Evolutionary conservation across 2,797 vertebrate species (phyloP).

Genomic region (Acrossocheilus wenchowensis): DNA sequence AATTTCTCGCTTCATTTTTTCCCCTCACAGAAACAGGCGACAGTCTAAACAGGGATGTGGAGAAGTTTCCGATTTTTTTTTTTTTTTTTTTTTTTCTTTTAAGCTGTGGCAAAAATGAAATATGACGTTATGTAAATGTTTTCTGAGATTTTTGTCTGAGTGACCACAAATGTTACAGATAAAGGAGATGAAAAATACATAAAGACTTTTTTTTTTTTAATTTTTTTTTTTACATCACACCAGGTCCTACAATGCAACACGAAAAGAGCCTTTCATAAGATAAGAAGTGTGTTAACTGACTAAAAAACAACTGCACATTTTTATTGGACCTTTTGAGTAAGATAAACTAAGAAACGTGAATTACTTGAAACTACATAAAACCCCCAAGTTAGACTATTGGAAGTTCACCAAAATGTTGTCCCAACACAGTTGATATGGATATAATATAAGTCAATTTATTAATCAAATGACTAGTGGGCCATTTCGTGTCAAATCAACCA

Average conservation of each 20-base stretch:
- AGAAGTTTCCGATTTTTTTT: constrained; percentile 47
- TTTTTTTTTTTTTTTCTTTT: constrained; percentile 57
- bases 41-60: constrained; percentile 58
- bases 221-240: background rate
- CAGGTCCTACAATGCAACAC: constrained; percentile 43
- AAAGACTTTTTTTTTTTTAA: background rate
- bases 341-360: background rate
- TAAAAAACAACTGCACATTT: background rate
- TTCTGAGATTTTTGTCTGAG: constrained; percentile 6
- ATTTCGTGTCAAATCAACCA: background rate
- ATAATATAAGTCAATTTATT: background rate
- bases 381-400: background rate
- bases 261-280: constrained; percentile 78
- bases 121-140: background rate
- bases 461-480: background rate
- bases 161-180: background rate
- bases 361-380: background rate
- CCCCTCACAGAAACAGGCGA: constrained; percentile 63
- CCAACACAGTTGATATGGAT: background rate
- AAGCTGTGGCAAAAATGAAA: constrained; percentile 68
- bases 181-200: background rate
- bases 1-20: constrained; percentile 49
- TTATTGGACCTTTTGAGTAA: background rate
- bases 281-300: constrained; percentile 59
- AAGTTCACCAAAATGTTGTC: background rate